Evolutionary conservation across 1,140 invertebrate genomes (phyloP).

Genomic region (Schmidtea mediterranea): DNA sequence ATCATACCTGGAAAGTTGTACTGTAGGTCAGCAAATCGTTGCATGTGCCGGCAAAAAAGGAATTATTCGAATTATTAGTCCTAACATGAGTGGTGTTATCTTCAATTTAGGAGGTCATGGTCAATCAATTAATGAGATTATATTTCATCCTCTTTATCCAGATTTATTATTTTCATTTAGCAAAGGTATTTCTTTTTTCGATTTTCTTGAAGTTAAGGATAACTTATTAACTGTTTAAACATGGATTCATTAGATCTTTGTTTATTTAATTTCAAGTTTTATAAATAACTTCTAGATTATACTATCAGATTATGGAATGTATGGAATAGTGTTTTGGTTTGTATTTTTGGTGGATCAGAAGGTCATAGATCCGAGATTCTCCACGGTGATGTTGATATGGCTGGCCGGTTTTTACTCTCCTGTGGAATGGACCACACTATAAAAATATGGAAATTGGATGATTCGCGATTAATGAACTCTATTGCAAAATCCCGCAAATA

Average conservation of each 20-base stretch:
- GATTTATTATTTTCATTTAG: constrained; percentile 2
- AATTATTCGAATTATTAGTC: constrained; percentile 2
- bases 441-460: constrained; percentile 5
- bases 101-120: constrained; percentile 2
- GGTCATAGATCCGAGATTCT: constrained; percentile 3
- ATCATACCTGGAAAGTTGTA: not conserved
- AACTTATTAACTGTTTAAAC: too few relatives aligned
- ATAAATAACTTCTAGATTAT: too few relatives aligned
- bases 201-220: too few relatives aligned
- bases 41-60: constrained; percentile 2
- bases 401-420: not conserved
- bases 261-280: too few relatives aligned
- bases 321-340: not conserved
- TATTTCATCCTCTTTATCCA: not conserved
- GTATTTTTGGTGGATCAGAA: constrained; percentile 1
- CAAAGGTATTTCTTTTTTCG: too few relatives aligned
- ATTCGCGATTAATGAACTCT: not conserved
- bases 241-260: too few relatives aligned
- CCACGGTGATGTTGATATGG: not conserved
- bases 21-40: not conserved
- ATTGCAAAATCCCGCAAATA: constrained; percentile 2
- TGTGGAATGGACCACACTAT: constrained; percentile 6
- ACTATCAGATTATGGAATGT: constrained; percentile 5
- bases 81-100: not conserved
- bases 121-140: not conserved